These are phyloP conservation scores for Columba guinea DNA, from an alignment of 2,797 vertebrate genomes.

Conservation along the genomic window DNA sequence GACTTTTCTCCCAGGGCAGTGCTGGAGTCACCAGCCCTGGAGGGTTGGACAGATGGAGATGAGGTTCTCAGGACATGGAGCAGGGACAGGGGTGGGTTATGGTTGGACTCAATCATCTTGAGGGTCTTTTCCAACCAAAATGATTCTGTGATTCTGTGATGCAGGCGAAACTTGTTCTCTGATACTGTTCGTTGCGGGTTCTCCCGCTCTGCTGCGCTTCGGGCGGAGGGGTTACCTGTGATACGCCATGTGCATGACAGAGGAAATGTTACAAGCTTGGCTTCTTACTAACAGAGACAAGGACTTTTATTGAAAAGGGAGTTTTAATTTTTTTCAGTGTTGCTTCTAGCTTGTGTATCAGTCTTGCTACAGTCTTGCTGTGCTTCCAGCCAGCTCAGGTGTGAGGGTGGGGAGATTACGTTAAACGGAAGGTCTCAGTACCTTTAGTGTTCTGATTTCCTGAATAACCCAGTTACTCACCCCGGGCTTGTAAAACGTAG, in stretches of 20 bases:
- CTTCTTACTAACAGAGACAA: not conserved
- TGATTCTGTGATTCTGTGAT: too few species aligned
- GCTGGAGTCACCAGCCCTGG: too few species aligned
- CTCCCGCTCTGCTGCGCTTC: not conserved
- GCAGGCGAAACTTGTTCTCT: rapidly evolving
- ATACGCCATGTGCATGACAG: rapidly evolving
- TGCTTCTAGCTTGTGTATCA: not conserved
- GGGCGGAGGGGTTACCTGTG: not conserved
- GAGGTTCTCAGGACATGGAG: too few species aligned
- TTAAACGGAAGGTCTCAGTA: not conserved
- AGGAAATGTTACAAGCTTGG: not conserved
- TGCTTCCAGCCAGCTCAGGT: not conserved
- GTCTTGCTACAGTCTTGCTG: not conserved
- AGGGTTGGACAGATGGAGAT: too few species aligned
- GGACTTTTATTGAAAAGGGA: not conserved
- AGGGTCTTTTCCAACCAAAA: too few species aligned
- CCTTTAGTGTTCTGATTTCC: not conserved
- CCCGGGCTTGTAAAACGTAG: not conserved
- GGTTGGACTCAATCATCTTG: too few species aligned
- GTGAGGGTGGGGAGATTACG: rapidly evolving
- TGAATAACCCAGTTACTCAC: not conserved
- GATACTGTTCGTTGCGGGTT: rapidly evolving
- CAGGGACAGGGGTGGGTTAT: too few species aligned
- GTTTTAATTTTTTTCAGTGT: not conserved
- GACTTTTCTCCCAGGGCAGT: too few species aligned